Conservation (phyloP, 2,113 vertebrate species). For the Serranochromis macrocephalus region DNA sequence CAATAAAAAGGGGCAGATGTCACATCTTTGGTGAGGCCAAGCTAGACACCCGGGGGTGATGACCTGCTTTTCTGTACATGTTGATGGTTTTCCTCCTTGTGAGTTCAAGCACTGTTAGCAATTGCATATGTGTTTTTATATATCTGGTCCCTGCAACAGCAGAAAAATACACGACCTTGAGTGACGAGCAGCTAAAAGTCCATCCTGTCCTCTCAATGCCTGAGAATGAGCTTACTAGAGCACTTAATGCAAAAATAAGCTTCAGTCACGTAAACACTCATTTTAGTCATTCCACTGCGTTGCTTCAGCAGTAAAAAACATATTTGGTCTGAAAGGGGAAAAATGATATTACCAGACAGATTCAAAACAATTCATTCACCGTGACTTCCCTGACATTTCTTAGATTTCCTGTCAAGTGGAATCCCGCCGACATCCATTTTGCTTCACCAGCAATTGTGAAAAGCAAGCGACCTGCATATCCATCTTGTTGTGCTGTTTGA, state of each 20-base stretch:
- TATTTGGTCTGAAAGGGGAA: not conserved
- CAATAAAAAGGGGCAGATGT: conserved; percentile 41
- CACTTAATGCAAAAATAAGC: not conserved
- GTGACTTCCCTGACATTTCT: conserved; percentile 55
- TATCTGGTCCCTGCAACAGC: not conserved
- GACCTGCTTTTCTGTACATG: not conserved
- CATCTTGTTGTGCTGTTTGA: conserved; percentile 42
- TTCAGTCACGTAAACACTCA: not conserved
- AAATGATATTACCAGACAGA: conserved; percentile 17
- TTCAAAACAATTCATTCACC: conserved; percentile 50
- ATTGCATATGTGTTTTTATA: not conserved
- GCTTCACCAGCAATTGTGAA: conserved; percentile 25
- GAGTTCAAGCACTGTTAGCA: not conserved
- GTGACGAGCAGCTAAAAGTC: not conserved
- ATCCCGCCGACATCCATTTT: conserved; percentile 48
- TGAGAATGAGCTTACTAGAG: not conserved
- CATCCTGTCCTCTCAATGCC: not conserved
- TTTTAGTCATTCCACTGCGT: not conserved
- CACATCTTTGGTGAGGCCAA: conserved; percentile 10
- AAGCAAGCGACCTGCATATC: conserved; percentile 41
- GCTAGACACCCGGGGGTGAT: not conserved
- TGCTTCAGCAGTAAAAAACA: not conserved
- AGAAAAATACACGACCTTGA: conserved; percentile 1
- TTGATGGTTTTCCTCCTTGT: not conserved
- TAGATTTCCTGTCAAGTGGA: conserved; percentile 59